These are phyloP conservation scores for Oxyruncus cristatus DNA, from an alignment of 2,113 vertebrate genomes.

Conservation along the genomic window DNA sequence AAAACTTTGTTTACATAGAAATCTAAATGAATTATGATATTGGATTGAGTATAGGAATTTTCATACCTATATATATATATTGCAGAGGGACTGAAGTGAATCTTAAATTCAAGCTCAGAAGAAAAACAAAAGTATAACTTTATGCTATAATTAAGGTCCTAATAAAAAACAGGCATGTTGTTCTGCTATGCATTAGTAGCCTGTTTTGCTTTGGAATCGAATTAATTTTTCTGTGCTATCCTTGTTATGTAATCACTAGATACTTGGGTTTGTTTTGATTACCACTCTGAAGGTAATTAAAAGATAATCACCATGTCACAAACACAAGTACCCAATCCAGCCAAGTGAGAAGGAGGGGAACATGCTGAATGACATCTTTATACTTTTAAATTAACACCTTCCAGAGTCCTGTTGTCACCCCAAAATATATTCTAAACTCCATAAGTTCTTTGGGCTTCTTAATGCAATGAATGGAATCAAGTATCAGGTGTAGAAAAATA, in stretches of 20 bases:
- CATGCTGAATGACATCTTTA: not conserved
- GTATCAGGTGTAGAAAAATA: not conserved
- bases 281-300: constrained; percentile 46
- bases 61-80: not conserved
- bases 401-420: not conserved
- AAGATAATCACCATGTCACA: constrained; percentile 52
- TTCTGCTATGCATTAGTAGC: not conserved
- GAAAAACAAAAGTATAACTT: not conserved
- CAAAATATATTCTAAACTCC: not conserved
- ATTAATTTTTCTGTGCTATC: constrained; percentile 16
- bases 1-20: not conserved
- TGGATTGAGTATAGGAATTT: not conserved
- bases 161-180: not conserved
- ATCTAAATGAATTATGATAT: not conserved
- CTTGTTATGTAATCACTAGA: not conserved
- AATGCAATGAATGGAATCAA: not conserved
- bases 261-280: constrained; percentile 52
- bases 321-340: not conserved
- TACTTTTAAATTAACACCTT: constrained; percentile 9
- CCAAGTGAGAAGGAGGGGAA: not conserved
- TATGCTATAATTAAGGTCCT: not conserved
- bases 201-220: constrained; percentile 43
- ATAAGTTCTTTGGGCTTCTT: not conserved
- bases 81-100: not conserved
- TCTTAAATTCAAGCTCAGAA: not conserved